Evolutionary conservation across 2,113 vertebrate species (phyloP).

Genomic region (Elgaria multicarinata): DNA sequence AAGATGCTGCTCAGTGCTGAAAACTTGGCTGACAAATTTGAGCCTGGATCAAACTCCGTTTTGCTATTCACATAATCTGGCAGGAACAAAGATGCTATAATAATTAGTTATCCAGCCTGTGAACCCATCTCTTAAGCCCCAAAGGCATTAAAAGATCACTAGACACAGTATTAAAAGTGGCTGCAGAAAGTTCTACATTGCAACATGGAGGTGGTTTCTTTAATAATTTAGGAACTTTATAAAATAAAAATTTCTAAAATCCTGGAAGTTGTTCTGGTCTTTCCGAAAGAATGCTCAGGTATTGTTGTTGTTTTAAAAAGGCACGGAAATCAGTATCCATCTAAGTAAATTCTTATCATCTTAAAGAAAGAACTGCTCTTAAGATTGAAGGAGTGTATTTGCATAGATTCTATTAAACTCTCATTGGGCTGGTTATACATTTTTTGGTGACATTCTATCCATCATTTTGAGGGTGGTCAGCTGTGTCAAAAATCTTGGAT

Average conservation of each 20-base stretch:
- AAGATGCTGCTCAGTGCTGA: conserved; percentile 11
- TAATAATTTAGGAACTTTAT: not conserved
- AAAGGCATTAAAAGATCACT: not conserved
- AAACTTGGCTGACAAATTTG: not conserved
- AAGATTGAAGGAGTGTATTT: not conserved
- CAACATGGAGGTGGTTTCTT: conserved; percentile 9
- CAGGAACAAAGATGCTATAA: not conserved
- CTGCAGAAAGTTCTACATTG: not conserved
- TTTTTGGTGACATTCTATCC: not conserved
- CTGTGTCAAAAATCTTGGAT: not conserved
- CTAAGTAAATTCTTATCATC: not conserved
- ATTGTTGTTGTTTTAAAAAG: not conserved
- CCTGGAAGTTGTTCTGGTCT: not conserved
- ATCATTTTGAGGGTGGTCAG: not conserved
- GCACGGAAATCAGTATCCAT: not conserved
- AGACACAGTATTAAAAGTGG: not conserved
- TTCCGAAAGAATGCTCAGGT: not conserved
- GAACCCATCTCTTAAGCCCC: not conserved
- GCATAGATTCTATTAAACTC: not conserved
- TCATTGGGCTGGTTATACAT: not conserved
- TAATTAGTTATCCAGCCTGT: not conserved
- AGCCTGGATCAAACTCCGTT: not conserved
- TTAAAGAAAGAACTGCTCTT: not conserved
- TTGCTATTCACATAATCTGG: not conserved
- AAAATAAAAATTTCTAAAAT: conserved; percentile 22